Base-by-base conservation (phyloP, 2,113 vertebrate genomes). In the Bujurquina vittata region DNA sequence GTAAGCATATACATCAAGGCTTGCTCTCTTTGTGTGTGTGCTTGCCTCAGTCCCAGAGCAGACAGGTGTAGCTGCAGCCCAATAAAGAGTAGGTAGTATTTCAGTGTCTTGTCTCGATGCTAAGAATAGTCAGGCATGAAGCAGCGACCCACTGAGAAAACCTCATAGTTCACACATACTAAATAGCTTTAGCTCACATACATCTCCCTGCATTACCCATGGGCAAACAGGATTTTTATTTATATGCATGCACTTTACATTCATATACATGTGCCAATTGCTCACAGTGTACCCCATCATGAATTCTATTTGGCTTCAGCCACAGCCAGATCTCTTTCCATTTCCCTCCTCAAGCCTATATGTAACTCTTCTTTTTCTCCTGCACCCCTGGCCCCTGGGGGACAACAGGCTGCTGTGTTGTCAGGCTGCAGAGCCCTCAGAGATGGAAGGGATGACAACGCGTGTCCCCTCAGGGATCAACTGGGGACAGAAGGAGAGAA, bases 361-460 rank as follows among this genome's bases (percentile, higher is more conserved):
- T 75, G 76, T 83, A 57, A 83, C 59, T 74, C 79, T 89, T 40
- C 61, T 79, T 37, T 60, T 69, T 23, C 79, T 77, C 69, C 43
- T 61, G 86, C 69, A 79, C 86, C 78, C 65, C 31, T 3, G 1
- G 77, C 33, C 83, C 52, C 65, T 1, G 20, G 88, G 89, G 91
- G 89, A 91, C 89, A 83, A 81, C 79, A 20, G 58, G 73, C 89
- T 89, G 89, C 86, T 74, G 57, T 89, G 94, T 93, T 94, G 92
- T 92, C 91, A 95, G 87, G 92, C 80, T 83, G 79, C 79, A 40
- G 56, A 87, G 75, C 79, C 94, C 92, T 89, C 76, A 59, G 92
- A 92, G 93, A 92, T 75, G 55, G 88, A 63, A 90, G 76, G 78
- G 89, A 88, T 90, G 93, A 91, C 90, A 89, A 90, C 77, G 1